These are phyloP conservation scores for human DNA, from an alignment of 2,113 vertebrate genomes.

Conservation along the genomic window GRCh38 chr4:40598501-40599000, in stretches of 20 bases:
- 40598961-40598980: background rate
- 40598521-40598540: too few relatives aligned
- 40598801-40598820: background rate
- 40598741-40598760: background rate
- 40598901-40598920: slow-evolving; percentile 23
- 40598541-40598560: slow-evolving; percentile 40
- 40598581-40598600: background rate
- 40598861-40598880: too few relatives aligned
- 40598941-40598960: background rate
- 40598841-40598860: background rate
- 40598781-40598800: background rate
- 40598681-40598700: slow-evolving; percentile 15
- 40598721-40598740: background rate
- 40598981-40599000: too few relatives aligned
- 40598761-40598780: background rate
- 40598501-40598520: too few relatives aligned
- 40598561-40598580: slow-evolving; percentile 50
- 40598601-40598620: background rate
- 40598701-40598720: slow-evolving; percentile 16
- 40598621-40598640: slow-evolving; percentile 3
- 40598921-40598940: slow-evolving; percentile 36
- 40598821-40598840: background rate
- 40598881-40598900: background rate
- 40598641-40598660: slow-evolving; percentile 20
- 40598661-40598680: slow-evolving; percentile 38